Base-by-base conservation (phyloP, 2,888 invertebrate species). In the Chromoteleia sp. region DNA sequence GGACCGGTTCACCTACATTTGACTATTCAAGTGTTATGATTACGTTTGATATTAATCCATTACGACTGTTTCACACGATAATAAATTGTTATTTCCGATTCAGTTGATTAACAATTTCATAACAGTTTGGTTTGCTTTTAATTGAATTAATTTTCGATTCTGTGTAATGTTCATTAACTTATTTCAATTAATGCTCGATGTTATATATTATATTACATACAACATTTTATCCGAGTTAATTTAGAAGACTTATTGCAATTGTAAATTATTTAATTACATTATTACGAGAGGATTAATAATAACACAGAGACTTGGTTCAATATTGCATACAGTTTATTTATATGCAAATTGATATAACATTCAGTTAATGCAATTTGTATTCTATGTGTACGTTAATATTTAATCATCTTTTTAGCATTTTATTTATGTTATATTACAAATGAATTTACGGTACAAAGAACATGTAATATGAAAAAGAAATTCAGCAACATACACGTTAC, bases 1-100 rank as follows among this genome's bases (percentile, higher is more conserved):
- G 59, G 59, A 77, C 70, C 43, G 59, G 67, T 67, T 75, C 61
- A 77, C 63, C 56, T 63, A 74, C 29, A 74, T 74, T 59, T 14
- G 14, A 2, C 25, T 21, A 59, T 39, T 59, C 39, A 48, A 50
- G 12, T 50, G 59, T 59, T 56, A 17, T 30, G 14, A 71, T 50
- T 50, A 45, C 25, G 36, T 48, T 61, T 14, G 10, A 21, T 45
- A 68, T 68, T 33, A 45, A 68, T 56, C 19, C 41, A 56, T 68
- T 68, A 65, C 21, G 25, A 65, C 52, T 65, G 14, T 36, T 10
- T 65, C 48, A 50, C 21, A 36, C 2, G 14, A 17, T 36, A 54
- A 58, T 14, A 39, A 58, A 58, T 54, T 15, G 54, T 59, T 59
- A 59, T 59, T 17, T 59, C 14, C 17, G 5, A 29, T 39, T 43